phyloP scores from a whole-genome alignment of 2,888 invertebrate species.

The Crepidodera aurea region DNA sequence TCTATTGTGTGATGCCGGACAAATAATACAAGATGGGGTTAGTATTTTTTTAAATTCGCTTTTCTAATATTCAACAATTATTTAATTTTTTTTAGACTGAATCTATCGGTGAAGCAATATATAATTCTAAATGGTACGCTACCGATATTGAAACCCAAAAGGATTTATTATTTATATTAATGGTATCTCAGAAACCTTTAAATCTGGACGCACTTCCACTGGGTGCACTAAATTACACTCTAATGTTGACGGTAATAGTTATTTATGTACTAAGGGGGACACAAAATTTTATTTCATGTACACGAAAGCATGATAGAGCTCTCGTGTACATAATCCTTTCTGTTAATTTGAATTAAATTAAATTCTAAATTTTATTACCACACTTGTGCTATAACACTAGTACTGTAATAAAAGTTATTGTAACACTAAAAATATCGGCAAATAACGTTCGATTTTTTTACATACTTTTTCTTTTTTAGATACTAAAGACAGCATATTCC shows the following conservation, averaged over 20 bases:
- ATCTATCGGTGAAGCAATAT: not conserved
- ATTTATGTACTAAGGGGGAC: too few relatives aligned
- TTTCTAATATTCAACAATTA: not conserved
- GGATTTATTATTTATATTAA: slow-evolving; percentile 17
- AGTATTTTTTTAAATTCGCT: not conserved
- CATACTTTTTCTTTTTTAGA: not conserved
- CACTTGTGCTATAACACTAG: too few relatives aligned
- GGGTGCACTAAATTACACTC: slow-evolving; percentile 28
- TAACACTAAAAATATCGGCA: too few relatives aligned
- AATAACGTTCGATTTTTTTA: too few relatives aligned
- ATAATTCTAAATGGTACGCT: slow-evolving; percentile 22
- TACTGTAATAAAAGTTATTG: too few relatives aligned
- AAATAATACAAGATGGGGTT: not conserved
- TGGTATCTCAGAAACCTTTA: slow-evolving; percentile 26
- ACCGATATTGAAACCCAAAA: slow-evolving; percentile 23
- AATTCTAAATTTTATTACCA: too few relatives aligned
- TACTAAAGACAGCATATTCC: not conserved
- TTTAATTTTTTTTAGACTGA: not conserved
- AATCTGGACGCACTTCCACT: slow-evolving; percentile 28
- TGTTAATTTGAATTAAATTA: too few relatives aligned
- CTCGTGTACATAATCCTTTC: too few relatives aligned
- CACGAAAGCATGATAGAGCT: too few relatives aligned
- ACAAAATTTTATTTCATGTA: too few relatives aligned
- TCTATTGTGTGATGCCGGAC: not conserved
- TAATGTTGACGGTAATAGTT: slow-evolving; percentile 28